Conservation (phyloP, 92 coral and sea anemone species). For the Siderastrea radians region DNA sequence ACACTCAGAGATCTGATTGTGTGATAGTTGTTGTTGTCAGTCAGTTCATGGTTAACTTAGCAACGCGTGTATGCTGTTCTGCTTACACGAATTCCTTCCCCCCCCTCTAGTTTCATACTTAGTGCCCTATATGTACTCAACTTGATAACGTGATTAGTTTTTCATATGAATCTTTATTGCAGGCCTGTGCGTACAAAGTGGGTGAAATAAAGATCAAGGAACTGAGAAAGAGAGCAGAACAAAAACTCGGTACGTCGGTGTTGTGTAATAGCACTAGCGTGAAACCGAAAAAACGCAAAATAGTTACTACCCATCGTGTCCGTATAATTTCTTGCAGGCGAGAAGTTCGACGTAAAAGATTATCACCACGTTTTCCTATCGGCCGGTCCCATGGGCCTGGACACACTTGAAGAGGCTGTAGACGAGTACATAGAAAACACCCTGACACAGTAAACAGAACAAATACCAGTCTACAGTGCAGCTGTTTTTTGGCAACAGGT, state of each 20-base stretch:
- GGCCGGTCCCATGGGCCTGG: conserved; percentile 87
- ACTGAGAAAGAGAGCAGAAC: conserved; percentile 80
- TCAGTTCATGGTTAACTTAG: too few relatives aligned
- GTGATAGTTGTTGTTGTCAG: too few relatives aligned
- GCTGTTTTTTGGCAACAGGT: too few relatives aligned
- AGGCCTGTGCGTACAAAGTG: conserved; percentile 98
- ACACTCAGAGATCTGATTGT: too few relatives aligned
- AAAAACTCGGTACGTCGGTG: conserved; percentile 81
- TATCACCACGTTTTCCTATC: conserved; percentile 94
- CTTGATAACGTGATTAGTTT: too few relatives aligned
- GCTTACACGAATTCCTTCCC: not conserved
- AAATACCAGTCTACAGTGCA: not conserved
- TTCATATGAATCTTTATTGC: not conserved
- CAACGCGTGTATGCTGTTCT: not conserved
- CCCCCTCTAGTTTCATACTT: not conserved
- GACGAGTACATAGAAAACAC: conserved; percentile 67
- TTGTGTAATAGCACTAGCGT: not conserved
- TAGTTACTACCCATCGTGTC: too few relatives aligned
- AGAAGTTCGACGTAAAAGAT: conserved; percentile 80
- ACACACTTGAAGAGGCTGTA: conserved; percentile 85
- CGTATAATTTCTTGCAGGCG: conserved; percentile 61
- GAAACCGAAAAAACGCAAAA: too few relatives aligned
- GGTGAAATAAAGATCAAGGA: conserved; percentile 96
- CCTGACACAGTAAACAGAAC: not conserved
- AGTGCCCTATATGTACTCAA: not conserved